Evolutionary conservation across 2,888 invertebrate genomes (phyloP).

Genomic region (Philaethria dido): DNA sequence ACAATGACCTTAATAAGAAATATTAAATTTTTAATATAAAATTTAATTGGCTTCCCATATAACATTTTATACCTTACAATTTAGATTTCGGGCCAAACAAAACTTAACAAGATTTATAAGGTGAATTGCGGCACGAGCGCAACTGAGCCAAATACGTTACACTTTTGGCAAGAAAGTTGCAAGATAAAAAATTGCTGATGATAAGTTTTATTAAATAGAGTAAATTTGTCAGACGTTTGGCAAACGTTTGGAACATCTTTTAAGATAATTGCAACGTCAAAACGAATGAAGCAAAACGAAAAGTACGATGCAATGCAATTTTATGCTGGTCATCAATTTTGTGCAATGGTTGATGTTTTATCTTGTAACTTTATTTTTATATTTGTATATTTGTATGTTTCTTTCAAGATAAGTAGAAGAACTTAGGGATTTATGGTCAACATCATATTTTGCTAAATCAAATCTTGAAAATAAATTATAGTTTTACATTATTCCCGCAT

Average conservation of each 20-base stretch:
- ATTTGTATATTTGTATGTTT: neutral
- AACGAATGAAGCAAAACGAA: conserved; percentile 34
- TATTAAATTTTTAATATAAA: neutral
- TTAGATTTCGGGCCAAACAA: conserved; percentile 21
- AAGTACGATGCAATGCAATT: conserved; percentile 32
- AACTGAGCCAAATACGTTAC: conserved; percentile 32
- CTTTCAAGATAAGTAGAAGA: too few species aligned
- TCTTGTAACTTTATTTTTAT: neutral
- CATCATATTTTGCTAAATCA: too few species aligned
- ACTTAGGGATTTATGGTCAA: too few species aligned
- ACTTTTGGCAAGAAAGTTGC: conserved; percentile 21
- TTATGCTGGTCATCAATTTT: conserved; percentile 15
- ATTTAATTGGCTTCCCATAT: conserved; percentile 16
- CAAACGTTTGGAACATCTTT: conserved; percentile 34
- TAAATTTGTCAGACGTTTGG: conserved; percentile 39
- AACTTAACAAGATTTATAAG: conserved; percentile 25
- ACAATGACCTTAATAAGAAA: too few species aligned
- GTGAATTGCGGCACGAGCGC: conserved; percentile 26
- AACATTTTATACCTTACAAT: conserved; percentile 19
- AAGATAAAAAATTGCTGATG: conserved; percentile 35
- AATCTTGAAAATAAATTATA: too few species aligned
- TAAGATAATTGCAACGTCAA: conserved; percentile 38
- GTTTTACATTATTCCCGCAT: too few species aligned
- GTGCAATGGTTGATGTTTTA: neutral
- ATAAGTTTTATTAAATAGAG: conserved; percentile 39